Percentiles rank a stretch among this genome's conserved stretches.
phyloP scores from a whole-genome alignment of 2,888 invertebrate genomes.

The Rotaria socialis region DNA sequence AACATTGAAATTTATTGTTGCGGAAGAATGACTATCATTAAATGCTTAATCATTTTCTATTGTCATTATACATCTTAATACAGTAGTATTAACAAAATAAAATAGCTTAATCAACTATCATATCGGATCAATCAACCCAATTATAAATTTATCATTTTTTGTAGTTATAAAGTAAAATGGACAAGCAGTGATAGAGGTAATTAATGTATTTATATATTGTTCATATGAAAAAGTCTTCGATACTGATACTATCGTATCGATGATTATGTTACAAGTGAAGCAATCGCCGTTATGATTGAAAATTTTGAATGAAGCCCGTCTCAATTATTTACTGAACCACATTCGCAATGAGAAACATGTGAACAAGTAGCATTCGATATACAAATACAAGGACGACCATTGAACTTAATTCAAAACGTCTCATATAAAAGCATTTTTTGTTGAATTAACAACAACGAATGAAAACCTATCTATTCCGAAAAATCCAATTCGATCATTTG shows the following conservation, averaged over 20 bases:
- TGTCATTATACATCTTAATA: no score
- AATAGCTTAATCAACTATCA: constrained; percentile 51
- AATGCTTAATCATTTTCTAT: no score
- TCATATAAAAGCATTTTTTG: no score
- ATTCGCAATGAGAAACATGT: constrained; percentile 61
- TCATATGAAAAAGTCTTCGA: constrained; percentile 62
- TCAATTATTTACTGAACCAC: constrained; percentile 59
- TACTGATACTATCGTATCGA: constrained; percentile 61
- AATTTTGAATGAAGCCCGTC: constrained; percentile 62
- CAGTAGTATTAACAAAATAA: no score
- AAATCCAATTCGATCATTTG: constrained; percentile 56
- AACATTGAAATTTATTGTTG: no score
- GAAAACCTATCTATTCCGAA: constrained; percentile 52
- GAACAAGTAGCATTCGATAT: constrained; percentile 53
- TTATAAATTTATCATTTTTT: no score
- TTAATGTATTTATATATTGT: constrained; percentile 64
- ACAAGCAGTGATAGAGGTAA: constrained; percentile 28
- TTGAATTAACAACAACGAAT: neutral
- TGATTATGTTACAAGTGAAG: constrained; percentile 65
- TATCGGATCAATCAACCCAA: no score
- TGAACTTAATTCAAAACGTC: neutral
- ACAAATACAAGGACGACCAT: constrained; percentile 49
- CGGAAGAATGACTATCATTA: no score
- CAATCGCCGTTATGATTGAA: constrained; percentile 63
- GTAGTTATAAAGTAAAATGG: no score